Base-by-base conservation (phyloP, 2,888 invertebrate species). In the Pediacus dermestoides region DNA sequence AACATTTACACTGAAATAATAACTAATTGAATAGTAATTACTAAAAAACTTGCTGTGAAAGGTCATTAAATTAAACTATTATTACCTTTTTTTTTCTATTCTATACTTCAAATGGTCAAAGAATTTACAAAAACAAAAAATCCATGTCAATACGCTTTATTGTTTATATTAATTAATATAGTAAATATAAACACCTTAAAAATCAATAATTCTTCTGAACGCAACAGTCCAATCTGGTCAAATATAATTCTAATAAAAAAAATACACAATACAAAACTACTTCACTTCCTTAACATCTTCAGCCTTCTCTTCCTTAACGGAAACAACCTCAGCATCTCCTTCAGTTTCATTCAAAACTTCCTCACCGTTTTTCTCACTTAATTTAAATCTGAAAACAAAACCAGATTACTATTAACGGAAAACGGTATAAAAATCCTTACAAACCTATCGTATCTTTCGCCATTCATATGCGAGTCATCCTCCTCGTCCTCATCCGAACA, bases 401-500 rank as follows among this genome's bases (percentile, higher is more conserved):
- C 9, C 12, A 10, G 9, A 23, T 23, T 23, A 23, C n/a, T 18
- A 23, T 23, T 23, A 8, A 18, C 18, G 18, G 8, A 18, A 18
- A 25, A 25, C 11, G 8, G 4, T 18, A 6, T 8, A 18, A 18
- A 30, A 36, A 32, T 15, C 1, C 16, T 35, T 37, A 38, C 40
- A 46, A 52, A 69, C 68, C 68, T 63, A 47, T 70, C 70, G 50
- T 67, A 70, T 49, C 70, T 55, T 53, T 68, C 69, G 7, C 66
- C 78, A 52, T 77, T 77, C 0, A 77, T 79, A 37, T 60, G 55
- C 8, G 63, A 64, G 53, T 82, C 81, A 49, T 80, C 82, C 47
- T 82, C 84, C 47, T 82, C 84, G 48, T 81, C 85, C 50, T 83
- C 85, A 48, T 79, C 81, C 26, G 80, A 81, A 2, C 73, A 73